phyloP scores from a whole-genome alignment of 2,888 invertebrate species.

The Ctena decussata region DNA sequence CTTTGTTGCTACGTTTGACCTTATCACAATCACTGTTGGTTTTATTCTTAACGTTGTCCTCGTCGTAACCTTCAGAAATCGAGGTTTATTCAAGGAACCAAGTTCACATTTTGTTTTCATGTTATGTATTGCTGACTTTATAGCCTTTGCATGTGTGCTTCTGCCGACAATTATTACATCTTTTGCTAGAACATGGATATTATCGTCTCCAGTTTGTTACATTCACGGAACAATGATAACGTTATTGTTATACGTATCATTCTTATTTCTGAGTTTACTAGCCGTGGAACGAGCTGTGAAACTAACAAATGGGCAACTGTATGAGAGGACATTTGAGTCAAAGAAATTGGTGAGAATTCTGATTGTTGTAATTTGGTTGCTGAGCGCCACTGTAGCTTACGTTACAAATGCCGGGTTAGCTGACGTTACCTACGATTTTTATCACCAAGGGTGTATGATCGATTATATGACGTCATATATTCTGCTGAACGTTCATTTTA shows the following conservation, averaged over 20 bases:
- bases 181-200: constrained; percentile 40
- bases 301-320: constrained; percentile 34
- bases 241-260: constrained; percentile 43
- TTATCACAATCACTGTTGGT: constrained; percentile 57
- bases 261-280: constrained; percentile 53
- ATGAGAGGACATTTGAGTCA: constrained; percentile 52
- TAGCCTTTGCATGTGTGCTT: constrained; percentile 54
- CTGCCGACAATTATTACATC: constrained; percentile 56
- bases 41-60: constrained; percentile 58
- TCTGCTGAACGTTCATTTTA: constrained; percentile 56
- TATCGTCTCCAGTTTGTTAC: constrained; percentile 45
- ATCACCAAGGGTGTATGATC: constrained; percentile 65
- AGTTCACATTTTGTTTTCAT: constrained; percentile 61
- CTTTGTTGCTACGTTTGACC: constrained; percentile 50
- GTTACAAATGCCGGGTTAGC: constrained; percentile 39
- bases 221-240: constrained; percentile 45
- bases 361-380: constrained; percentile 35
- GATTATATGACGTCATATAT: constrained; percentile 37
- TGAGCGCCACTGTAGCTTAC: constrained; percentile 39
- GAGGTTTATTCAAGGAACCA: constrained; percentile 61
- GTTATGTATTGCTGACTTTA: constrained; percentile 56
- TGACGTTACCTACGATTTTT: constrained; percentile 58
- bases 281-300: constrained; percentile 63
- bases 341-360: constrained; percentile 34
- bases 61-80: constrained; percentile 62